Percentiles rank a stretch among this genome's conserved stretches.
phyloP scores from a whole-genome alignment of 1,140 invertebrate genomes.

The Cyrtorhinus lividipennis region DNA sequence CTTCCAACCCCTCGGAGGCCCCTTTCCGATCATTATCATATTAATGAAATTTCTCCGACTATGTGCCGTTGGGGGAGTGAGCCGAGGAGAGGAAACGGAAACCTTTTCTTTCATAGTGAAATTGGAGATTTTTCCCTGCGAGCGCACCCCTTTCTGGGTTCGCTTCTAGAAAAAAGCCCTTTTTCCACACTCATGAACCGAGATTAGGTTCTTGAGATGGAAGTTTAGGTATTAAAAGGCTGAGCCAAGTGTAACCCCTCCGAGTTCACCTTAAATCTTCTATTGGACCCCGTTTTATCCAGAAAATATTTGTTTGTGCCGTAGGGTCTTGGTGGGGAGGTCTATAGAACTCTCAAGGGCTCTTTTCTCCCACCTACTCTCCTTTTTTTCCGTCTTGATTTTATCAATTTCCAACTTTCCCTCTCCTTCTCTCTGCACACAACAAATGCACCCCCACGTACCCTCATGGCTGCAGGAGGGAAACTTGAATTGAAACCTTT shows the following conservation, averaged over 20 bases:
- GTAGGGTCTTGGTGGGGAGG: neutral
- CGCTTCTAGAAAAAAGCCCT: neutral
- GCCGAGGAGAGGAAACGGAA: neutral
- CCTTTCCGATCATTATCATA: slow-evolving; percentile 12
- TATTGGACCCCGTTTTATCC: neutral
- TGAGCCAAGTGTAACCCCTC: neutral
- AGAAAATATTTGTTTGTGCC: neutral
- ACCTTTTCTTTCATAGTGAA: neutral
- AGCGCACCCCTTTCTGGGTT: too few relatives aligned
- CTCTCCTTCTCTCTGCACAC: neutral
- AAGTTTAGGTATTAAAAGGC: neutral
- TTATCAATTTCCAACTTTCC: neutral
- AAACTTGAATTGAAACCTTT: neutral
- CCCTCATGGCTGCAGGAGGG: neutral
- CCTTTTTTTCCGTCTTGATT: neutral
- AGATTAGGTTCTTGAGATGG: neutral
- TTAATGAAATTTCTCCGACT: slow-evolving; percentile 13
- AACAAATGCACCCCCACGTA: neutral
- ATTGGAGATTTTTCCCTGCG: neutral
- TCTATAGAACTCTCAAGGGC: neutral
- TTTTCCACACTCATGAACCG: neutral
- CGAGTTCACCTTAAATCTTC: neutral
- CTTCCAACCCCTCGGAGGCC: too few relatives aligned
- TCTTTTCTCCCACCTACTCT: neutral
- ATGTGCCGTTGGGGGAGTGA: neutral